These are phyloP conservation scores for Rhegmatorhina hoffmannsi DNA, from an alignment of 2,113 vertebrate species.

Conservation along the genomic window DNA sequence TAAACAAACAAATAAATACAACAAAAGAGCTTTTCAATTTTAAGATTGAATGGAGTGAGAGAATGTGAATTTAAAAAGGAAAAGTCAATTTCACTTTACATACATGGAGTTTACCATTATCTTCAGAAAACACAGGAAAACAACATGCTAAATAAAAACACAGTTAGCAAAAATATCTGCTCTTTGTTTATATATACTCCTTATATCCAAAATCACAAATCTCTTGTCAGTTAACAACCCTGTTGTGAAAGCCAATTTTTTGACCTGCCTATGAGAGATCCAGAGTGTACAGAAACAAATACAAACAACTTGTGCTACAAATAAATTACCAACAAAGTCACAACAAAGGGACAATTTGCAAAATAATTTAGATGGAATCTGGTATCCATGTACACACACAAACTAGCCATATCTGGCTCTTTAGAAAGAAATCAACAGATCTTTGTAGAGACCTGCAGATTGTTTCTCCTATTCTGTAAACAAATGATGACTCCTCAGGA, in stretches of 20 bases:
- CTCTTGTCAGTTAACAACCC: neutral
- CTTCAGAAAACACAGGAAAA: neutral
- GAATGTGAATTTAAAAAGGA: neutral
- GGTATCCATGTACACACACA: neutral
- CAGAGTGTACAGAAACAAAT: neutral
- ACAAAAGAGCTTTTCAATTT: neutral
- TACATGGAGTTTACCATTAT: neutral
- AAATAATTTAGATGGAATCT: neutral
- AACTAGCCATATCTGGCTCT: neutral
- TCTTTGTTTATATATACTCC: neutral
- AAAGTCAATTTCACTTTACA: neutral
- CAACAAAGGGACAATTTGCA: neutral
- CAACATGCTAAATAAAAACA: neutral
- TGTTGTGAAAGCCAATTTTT: neutral
- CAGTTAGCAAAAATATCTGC: neutral
- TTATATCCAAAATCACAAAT: neutral
- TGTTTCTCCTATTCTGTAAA: slow-evolving; percentile 11
- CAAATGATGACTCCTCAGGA: neutral
- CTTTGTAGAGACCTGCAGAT: neutral
- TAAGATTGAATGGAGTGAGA: neutral
- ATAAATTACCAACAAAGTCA: neutral
- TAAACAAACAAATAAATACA: neutral
- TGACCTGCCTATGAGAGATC: neutral
- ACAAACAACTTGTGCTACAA: neutral
- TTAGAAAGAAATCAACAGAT: neutral